Evolutionary conservation across 2,888 invertebrate species (phyloP).

Genomic region (Cinara cedri): DNA sequence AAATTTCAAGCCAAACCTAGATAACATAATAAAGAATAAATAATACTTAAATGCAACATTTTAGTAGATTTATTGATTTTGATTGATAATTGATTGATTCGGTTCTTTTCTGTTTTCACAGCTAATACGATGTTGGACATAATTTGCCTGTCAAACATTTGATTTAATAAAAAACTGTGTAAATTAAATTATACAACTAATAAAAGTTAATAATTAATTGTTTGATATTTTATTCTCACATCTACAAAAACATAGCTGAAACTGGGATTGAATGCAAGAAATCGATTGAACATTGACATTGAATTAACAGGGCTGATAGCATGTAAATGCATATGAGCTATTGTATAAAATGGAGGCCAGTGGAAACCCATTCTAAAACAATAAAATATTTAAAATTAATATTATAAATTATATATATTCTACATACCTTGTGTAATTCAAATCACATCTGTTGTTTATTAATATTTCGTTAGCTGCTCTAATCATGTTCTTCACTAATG

Average conservation of each 20-base stretch:
- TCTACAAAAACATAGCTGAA: conserved; percentile 29
- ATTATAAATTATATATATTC: background rate
- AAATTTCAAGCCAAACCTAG: no score
- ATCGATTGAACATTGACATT: conserved; percentile 66
- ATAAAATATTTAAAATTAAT: conserved; percentile 25
- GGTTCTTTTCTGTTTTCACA: background rate
- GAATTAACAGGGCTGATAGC: conserved; percentile 78
- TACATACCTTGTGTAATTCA: conserved; percentile 61
- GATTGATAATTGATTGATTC: background rate
- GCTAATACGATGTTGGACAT: conserved; percentile 24
- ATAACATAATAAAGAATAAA: no score
- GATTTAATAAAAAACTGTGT: background rate
- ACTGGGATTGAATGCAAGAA: conserved; percentile 46
- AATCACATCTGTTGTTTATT: conserved; percentile 64
- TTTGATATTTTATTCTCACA: conserved; percentile 5
- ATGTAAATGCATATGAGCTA: conserved; percentile 85
- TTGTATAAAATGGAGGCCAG: conserved; percentile 87
- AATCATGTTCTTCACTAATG: conserved; percentile 73
- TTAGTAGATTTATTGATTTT: background rate
- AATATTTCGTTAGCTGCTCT: conserved; percentile 66
- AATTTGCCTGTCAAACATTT: conserved; percentile 21
- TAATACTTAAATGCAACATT: no score
- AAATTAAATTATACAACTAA: background rate
- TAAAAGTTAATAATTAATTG: background rate
- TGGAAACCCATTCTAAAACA: conserved; percentile 76